Evolutionary conservation across 2,797 vertebrate genomes (phyloP).

Genomic region (Dendrocincla tyrannina): DNA sequence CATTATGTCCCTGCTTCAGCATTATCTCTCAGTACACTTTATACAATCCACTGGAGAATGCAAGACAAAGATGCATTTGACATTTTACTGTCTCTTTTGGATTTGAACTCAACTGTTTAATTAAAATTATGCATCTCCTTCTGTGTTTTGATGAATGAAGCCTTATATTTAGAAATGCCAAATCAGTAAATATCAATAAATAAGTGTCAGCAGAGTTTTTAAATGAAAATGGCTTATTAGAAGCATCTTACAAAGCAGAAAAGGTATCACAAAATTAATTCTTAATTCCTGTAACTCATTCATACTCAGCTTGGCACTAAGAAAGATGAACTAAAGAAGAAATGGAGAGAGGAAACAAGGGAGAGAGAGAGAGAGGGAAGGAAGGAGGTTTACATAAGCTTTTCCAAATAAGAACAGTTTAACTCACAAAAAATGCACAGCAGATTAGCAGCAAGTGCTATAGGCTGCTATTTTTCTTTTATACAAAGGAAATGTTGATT

Average conservation of each 20-base stretch:
- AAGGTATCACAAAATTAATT: not conserved
- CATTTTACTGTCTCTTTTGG: not conserved
- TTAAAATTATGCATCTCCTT: constrained; percentile 3
- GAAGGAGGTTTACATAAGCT: not conserved
- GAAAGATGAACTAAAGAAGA: not conserved
- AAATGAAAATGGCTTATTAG: not conserved
- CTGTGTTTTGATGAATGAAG: not conserved
- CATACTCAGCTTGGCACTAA: not conserved
- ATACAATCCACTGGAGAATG: not conserved
- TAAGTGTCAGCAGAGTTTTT: not conserved
- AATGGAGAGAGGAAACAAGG: not conserved
- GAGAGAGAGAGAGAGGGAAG: not conserved
- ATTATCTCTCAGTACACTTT: not conserved
- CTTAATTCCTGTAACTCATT: not conserved
- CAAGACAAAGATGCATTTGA: not conserved
- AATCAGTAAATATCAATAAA: not conserved
- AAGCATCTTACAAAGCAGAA: not conserved
- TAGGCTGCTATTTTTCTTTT: not conserved
- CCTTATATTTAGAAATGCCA: not conserved
- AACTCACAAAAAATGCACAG: not conserved
- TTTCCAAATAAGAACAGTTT: not conserved
- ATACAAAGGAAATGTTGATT: not conserved
- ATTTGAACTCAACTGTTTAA: not conserved
- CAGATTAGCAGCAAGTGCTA: not conserved
- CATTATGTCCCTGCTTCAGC: not conserved